Percentiles rank a stretch among this genome's conserved stretches.
These are phyloP conservation scores for Ectobius pallidus DNA, from an alignment of 2,888 invertebrate genomes.

Conservation along the genomic window DNA sequence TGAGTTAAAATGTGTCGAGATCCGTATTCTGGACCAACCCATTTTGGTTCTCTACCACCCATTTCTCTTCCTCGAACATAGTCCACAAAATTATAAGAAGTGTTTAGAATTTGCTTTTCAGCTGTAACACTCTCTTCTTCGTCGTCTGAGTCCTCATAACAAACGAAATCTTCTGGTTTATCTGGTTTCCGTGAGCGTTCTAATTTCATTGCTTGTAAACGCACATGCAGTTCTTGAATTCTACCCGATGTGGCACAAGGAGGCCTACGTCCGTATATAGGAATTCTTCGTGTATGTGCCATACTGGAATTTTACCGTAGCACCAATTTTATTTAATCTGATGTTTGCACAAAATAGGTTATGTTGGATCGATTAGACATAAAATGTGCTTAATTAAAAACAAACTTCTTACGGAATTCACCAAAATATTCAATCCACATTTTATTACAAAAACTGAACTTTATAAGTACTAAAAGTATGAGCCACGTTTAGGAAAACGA, in stretches of 20 bases:
- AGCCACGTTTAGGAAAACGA: too few species aligned
- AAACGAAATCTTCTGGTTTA: constrained; percentile 89
- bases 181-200: constrained; percentile 82
- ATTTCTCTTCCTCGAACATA: constrained; percentile 81
- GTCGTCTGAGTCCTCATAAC: constrained; percentile 86
- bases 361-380: too few species aligned
- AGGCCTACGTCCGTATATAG: constrained; percentile 76
- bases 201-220: constrained; percentile 65
- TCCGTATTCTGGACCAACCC: constrained; percentile 78
- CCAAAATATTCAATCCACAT: too few species aligned
- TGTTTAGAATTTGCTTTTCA: constrained; percentile 73
- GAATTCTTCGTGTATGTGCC: constrained; percentile 74
- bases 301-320: constrained; percentile 55
- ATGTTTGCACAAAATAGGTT: too few species aligned
- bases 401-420: too few species aligned
- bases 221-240: constrained; percentile 74
- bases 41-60: constrained; percentile 71
- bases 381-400: too few species aligned
- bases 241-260: constrained; percentile 76
- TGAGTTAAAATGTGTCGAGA: constrained; percentile 88
- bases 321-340: too few species aligned
- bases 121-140: constrained; percentile 80
- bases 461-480: too few species aligned
- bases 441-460: too few species aligned
- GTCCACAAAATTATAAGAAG: constrained; percentile 86